Evolutionary conservation across 2,888 invertebrate genomes (phyloP), one percentile per base, ranked within the genome.

Genomic region (Anthophora plumipes): DNA sequence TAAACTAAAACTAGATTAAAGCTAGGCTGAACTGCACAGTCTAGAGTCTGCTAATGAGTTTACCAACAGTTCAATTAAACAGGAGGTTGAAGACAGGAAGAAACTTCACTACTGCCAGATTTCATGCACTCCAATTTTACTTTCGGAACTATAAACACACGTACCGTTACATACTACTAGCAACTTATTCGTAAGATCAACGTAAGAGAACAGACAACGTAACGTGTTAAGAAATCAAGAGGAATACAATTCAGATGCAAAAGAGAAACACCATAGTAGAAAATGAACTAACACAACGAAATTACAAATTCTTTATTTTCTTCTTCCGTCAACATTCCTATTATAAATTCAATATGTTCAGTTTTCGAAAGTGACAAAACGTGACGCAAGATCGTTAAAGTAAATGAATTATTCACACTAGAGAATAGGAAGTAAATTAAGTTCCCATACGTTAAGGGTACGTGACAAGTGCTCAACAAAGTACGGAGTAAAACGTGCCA

Each of bases 21-120:
- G 41, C 48, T 50, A 37, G 57, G 25, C 50, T 17, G 41, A 61
- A 63, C 76, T 57, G 46, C 22, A 37, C 76, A 61, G 75, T 75
- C 61, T 55, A 50, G 50, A 76, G 55, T 76, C 68, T 67, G 50
- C 61, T 76, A 78, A 78, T 78, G 61, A 68, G 61, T 76, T 76
- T 76, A 43, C 68, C 61, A 68, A 57, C 68, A 63, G 76, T 78
- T 78, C 68, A 61, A 63, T 78, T 76, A 78, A 76, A 55, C 48
- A 57, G 70, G 22, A 43, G 41, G 39, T 46, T 41, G 31, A 43
- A 55, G 46, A 59, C 48, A 39, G 20, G 3, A 5, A 25, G 76
- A 17, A 77, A 76, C 60, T 68, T 43, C 20, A 48, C 17, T 22
- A 61, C 14, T 46, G 48, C 54, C 76, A 48, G 66, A 46, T 66